These are phyloP conservation scores for Chloroclysta siterata DNA, from an alignment of 2,888 invertebrate genomes.

Conservation along the genomic window DNA sequence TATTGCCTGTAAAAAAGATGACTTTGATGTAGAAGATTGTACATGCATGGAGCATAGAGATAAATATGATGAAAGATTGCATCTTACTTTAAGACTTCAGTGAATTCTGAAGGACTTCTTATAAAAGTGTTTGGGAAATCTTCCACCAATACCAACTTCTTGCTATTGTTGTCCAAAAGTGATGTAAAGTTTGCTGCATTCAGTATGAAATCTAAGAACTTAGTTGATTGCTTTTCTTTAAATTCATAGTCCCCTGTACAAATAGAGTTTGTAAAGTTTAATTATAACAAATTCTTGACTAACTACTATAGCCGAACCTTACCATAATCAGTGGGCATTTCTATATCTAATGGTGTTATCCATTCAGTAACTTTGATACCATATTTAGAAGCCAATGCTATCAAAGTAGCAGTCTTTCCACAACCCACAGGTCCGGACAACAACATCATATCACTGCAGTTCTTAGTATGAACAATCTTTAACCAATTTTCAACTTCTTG, in stretches of 20 bases:
- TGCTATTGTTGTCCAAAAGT: conserved; percentile 79
- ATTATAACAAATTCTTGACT: too few species aligned
- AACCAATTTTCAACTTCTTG: conserved; percentile 90
- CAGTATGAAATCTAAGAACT: conserved; percentile 91
- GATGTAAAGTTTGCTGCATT: conserved; percentile 91
- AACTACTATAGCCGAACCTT: conserved; percentile 22
- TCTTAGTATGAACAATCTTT: conserved; percentile 58
- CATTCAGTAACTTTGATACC: conserved; percentile 89
- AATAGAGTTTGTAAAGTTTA: background rate
- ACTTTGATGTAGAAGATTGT: too few species aligned
- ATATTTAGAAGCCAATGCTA: conserved; percentile 87
- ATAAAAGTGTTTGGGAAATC: conserved; percentile 93
- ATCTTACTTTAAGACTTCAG: conserved; percentile 88
- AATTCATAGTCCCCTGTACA: conserved; percentile 74
- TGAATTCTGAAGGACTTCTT: conserved; percentile 87
- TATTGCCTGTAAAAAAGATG: conserved; percentile 78
- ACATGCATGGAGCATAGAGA: too few species aligned
- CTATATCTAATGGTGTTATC: conserved; percentile 91
- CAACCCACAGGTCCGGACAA: conserved; percentile 93
- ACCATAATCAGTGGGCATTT: conserved; percentile 83
- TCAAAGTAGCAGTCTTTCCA: conserved; percentile 92
- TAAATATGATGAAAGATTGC: background rate
- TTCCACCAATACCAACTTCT: conserved; percentile 89
- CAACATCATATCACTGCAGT: conserved; percentile 85
- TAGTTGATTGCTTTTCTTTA: conserved; percentile 86